These are phyloP conservation scores for Sphinx pinastri DNA, from an alignment of 2,888 invertebrate species.

Conservation along the genomic window DNA sequence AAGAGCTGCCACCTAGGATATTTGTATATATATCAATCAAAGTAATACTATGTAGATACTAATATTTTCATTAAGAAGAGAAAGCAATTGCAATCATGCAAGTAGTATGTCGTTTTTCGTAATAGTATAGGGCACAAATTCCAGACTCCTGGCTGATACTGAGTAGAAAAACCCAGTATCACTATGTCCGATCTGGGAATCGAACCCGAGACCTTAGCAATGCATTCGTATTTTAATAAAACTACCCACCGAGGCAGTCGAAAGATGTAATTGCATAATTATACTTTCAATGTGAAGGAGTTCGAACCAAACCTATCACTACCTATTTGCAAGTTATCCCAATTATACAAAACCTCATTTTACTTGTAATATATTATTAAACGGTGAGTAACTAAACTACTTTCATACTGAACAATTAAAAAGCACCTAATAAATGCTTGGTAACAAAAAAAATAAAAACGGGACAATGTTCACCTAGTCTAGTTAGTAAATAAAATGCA, in stretches of 20 bases:
- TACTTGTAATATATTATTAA: not conserved
- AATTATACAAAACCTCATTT: not conserved
- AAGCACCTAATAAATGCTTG: not conserved
- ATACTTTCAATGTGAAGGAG: not conserved
- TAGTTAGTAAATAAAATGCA: constrained; percentile 2
- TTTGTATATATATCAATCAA: not conserved
- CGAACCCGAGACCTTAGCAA: too few species aligned
- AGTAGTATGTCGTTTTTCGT: too few species aligned
- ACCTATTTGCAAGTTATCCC: not conserved
- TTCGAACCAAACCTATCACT: not conserved
- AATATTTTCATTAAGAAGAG: not conserved
- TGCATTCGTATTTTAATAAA: too few species aligned
- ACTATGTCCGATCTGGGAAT: too few species aligned
- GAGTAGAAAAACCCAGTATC: too few species aligned
- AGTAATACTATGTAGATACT: not conserved
- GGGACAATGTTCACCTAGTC: not conserved
- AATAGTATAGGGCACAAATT: too few species aligned
- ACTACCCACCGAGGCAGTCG: too few species aligned
- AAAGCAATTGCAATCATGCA: too few species aligned
- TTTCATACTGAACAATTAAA: not conserved
- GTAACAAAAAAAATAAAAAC: not conserved
- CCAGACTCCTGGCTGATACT: too few species aligned
- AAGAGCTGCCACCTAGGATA: too few species aligned
- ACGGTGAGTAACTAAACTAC: not conserved
- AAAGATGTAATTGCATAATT: too few species aligned